Evolutionary conservation across 1,140 invertebrate genomes (phyloP), one percentile per base, ranked within the genome.

Genomic region (Magallana ariakensis): DNA sequence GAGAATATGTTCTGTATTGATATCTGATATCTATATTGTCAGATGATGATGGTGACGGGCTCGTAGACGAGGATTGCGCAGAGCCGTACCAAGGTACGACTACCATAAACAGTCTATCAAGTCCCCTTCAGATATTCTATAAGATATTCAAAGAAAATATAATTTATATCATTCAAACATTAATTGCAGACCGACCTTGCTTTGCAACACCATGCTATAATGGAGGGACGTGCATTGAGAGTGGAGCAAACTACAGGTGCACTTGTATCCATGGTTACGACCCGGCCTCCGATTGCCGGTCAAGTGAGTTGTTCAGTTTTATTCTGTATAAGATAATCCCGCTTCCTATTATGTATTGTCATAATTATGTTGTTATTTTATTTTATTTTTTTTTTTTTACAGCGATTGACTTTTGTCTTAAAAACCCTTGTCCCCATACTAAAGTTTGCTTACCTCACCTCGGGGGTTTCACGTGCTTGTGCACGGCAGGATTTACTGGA

Each of bases 391-490:
- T n/a, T n/a, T n/a, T n/a, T n/a, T 75, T 33, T 13, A 26, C 22
- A 75, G 66, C 22, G 22, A 75, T 75, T 26, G 80, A 87, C 58
- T 81, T 75, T n/a, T 87, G 86, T 19, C 10, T 7, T 19, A 46
- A 11, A 1, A 87, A 19, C 46, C 46, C 60, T 54, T 89, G 88
- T 26, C 56, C 26, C 10, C 80, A 89, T 55, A 87, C 84, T 22
- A 80, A 33, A 9, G 86, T 82, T 3, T 89, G 88, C 70, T n/a
- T 80, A 5, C 75, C 84, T 56, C 46, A 55, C 46, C n/a, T 56
- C 3, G 85, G 85, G 6, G 60, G 75, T 4, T 90, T 85, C 75
- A 86, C 19, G 2, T 90, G 89, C 66, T 56, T 80, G 33, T 90
- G 89, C 60, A 16, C 15, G 16, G 46, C 55, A 4, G 89, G 89